Conservation (phyloP, 2,113 vertebrate genomes). For the Dasyprocta punctata region DNA sequence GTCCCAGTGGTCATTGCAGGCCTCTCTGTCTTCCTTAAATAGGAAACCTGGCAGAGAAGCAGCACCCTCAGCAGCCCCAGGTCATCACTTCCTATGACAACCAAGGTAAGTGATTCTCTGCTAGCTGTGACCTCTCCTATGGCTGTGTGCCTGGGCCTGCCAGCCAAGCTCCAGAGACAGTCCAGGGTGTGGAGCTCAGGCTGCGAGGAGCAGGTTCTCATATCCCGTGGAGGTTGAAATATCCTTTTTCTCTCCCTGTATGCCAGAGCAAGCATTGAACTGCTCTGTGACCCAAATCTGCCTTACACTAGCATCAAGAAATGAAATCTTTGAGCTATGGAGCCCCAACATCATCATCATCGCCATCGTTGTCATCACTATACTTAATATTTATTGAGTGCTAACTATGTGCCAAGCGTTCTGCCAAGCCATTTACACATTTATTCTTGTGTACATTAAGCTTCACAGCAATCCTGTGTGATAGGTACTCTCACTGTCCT, state of each 20-base stretch:
- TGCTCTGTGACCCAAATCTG: not conserved
- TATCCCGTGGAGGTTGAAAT: not conserved
- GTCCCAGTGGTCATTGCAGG: slow-evolving; percentile 32
- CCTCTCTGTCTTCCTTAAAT: slow-evolving; percentile 60
- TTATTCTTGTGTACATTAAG: not conserved
- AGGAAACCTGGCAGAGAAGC: slow-evolving; percentile 74
- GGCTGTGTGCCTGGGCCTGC: too few relatives aligned
- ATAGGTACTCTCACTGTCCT: not conserved
- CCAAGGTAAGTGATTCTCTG: slow-evolving; percentile 79
- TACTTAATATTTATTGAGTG: not conserved
- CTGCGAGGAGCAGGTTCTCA: not conserved
- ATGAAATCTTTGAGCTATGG: not conserved
- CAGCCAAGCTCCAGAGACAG: not conserved
- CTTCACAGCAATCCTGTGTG: not conserved
- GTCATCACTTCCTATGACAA: slow-evolving; percentile 69
- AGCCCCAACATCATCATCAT: not conserved
- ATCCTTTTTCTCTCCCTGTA: not conserved
- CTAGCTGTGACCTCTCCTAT: not conserved
- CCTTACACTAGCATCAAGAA: not conserved
- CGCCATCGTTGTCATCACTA: not conserved
- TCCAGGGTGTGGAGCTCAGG: not conserved
- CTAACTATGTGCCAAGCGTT: not conserved
- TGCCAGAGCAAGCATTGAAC: not conserved
- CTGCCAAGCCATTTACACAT: not conserved
- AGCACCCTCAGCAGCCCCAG: slow-evolving; percentile 57